Evolutionary conservation across 2,888 invertebrate species (phyloP).

Genomic region (Cerceris rybyensis): DNA sequence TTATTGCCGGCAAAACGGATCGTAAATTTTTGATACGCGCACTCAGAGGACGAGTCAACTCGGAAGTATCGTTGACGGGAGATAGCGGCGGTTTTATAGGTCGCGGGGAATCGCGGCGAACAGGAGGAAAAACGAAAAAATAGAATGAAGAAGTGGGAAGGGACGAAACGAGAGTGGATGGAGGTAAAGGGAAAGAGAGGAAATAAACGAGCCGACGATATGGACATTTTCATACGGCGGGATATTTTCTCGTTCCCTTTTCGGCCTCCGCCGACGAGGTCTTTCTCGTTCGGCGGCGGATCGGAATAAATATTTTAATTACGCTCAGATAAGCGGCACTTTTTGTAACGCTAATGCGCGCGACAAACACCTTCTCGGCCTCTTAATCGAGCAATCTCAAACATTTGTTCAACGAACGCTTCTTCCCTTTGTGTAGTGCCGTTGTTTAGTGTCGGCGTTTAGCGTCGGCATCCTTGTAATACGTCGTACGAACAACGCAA

Average conservation of each 20-base stretch:
- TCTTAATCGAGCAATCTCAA: slow-evolving; percentile 49
- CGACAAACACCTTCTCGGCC: slow-evolving; percentile 19
- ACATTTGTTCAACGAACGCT: slow-evolving; percentile 43
- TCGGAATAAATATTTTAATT: slow-evolving; percentile 47
- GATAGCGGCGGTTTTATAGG: slow-evolving; percentile 15
- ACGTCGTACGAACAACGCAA: not conserved
- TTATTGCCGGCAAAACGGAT: slow-evolving; percentile 44
- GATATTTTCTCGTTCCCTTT: not conserved
- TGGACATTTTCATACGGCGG: not conserved
- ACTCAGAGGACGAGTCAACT: not conserved
- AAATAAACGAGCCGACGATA: not conserved
- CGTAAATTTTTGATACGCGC: slow-evolving; percentile 40
- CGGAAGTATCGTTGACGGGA: slow-evolving; percentile 8
- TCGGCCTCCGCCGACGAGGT: not conserved
- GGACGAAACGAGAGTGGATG: not conserved
- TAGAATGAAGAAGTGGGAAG: not conserved
- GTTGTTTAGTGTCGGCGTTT: slow-evolving; percentile 2
- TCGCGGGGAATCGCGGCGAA: slow-evolving; percentile 3
- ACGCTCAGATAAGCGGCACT: slow-evolving; percentile 20
- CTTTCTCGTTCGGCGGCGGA: slow-evolving; percentile 2
- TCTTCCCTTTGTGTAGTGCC: not conserved
- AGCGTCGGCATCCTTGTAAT: not conserved
- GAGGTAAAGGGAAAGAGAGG: not conserved
- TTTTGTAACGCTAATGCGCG: slow-evolving; percentile 24
- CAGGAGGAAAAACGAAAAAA: not conserved